phyloP scores from a whole-genome alignment of 2,113 vertebrate genomes.

The Heptranchias perlo region DNA sequence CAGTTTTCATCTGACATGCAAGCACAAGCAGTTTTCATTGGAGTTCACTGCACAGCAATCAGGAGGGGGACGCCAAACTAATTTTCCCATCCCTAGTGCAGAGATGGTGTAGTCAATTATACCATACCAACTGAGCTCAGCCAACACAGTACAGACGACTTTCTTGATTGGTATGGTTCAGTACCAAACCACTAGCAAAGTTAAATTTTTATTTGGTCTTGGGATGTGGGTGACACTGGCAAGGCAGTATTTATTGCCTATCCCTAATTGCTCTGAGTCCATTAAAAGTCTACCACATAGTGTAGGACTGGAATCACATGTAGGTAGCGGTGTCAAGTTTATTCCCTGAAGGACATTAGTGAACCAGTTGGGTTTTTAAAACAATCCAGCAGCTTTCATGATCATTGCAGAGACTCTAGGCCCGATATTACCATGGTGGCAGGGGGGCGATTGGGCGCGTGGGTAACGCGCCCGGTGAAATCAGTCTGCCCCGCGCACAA shows the following conservation, averaged over 20 bases:
- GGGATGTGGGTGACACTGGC: background rate
- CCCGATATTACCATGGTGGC: too few species aligned
- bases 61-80: background rate
- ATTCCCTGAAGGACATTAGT: background rate
- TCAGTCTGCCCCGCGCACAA: too few species aligned
- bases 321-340: background rate
- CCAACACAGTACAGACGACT: background rate
- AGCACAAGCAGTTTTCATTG: background rate
- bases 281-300: background rate
- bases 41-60: background rate
- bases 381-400: background rate
- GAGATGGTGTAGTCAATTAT: background rate
- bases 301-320: background rate
- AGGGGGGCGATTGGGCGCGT: too few species aligned
- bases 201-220: background rate
- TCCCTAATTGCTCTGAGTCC: background rate
- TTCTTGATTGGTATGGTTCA: background rate
- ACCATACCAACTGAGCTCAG: background rate
- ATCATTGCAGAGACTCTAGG: background rate
- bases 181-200: background rate
- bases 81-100: background rate
- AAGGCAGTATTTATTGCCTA: background rate
- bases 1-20: background rate
- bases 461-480: too few species aligned
- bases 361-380: background rate